phyloP scores from a whole-genome alignment of 2,888 invertebrate species.

The Sphaerolaimus hirsutus region DNA sequence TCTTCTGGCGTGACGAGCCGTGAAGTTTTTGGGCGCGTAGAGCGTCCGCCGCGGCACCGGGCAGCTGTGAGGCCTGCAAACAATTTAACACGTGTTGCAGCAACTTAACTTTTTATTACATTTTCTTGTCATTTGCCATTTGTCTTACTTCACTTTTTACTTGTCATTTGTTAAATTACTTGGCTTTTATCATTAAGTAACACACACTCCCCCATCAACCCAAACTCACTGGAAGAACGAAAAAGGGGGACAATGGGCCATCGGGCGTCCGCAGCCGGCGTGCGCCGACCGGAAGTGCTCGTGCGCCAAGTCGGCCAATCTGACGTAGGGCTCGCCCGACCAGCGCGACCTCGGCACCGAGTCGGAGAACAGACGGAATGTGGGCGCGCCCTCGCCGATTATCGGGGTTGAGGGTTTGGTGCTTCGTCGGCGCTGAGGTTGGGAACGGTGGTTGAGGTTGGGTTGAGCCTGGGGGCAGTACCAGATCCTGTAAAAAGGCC shows the following conservation, averaged over 20 bases:
- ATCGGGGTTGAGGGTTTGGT: not conserved
- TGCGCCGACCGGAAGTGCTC: conserved; percentile 92
- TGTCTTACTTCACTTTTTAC: no score
- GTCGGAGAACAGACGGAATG: no score
- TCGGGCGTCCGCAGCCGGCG: conserved; percentile 85
- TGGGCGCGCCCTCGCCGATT: not conserved
- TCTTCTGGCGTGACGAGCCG: conserved; percentile 38
- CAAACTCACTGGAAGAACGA: conserved; percentile 69
- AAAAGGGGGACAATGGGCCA: conserved; percentile 87
- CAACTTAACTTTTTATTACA: no score
- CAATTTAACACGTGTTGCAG: no score
- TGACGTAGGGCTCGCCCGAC: conserved; percentile 33
- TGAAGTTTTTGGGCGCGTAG: conserved; percentile 45
- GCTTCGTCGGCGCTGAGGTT: not conserved
- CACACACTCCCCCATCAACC: no score
- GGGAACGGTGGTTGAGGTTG: not conserved
- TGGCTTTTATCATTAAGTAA: no score
- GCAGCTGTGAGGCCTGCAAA: conserved; percentile 66
- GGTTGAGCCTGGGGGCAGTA: not conserved
- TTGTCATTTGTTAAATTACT: no score
- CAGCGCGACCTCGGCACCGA: not conserved
- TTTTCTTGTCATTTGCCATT: no score
- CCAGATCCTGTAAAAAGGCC: not conserved
- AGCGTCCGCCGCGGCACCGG: conserved; percentile 54
- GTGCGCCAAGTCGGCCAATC: conserved; percentile 70